phyloP scores from a whole-genome alignment of 2,888 invertebrate genomes.

The Diplazon laetatorius region DNA sequence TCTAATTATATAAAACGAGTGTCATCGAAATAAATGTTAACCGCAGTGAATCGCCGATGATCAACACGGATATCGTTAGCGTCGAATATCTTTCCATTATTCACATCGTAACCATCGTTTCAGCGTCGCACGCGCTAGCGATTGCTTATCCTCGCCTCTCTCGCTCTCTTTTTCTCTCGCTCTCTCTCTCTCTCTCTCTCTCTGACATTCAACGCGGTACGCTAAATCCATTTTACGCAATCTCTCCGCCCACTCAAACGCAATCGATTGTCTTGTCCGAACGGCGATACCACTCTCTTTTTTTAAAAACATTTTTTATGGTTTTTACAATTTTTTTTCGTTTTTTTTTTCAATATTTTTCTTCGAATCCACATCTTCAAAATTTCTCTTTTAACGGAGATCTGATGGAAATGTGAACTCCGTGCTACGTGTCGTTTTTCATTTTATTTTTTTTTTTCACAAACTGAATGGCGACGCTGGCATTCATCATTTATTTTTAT shows the following conservation, averaged over 20 bases:
- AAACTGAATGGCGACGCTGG: not conserved
- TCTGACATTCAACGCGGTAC: slow-evolving; percentile 17
- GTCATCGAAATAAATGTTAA: slow-evolving; percentile 50
- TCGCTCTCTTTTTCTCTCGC: too few species aligned
- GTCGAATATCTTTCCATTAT: not conserved
- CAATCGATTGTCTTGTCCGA: slow-evolving; percentile 25
- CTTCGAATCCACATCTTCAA: slow-evolving; percentile 25
- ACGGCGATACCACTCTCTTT: slow-evolving; percentile 19
- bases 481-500: slow-evolving; percentile 9
- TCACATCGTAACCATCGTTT: not conserved
- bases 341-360: slow-evolving; percentile 7
- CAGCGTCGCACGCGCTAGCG: not conserved
- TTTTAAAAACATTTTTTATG: not conserved
- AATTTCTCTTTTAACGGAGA: slow-evolving; percentile 28
- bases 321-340: slow-evolving; percentile 1
- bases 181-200: too few species aligned
- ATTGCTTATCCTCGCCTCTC: slow-evolving; percentile 3
- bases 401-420: slow-evolving; percentile 21
- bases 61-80: not conserved
- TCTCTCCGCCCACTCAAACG: not conserved
- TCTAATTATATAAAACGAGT: slow-evolving; percentile 25
- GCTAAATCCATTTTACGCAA: not conserved
- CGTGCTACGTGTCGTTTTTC: slow-evolving; percentile 28
- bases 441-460: slow-evolving; percentile 25
- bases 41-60: slow-evolving; percentile 7